A percentile compares a stretch with the other conserved stretches of the same genome.
phyloP scores from a whole-genome alignment of 2,888 invertebrate genomes.

The Baronia brevicornis region DNA sequence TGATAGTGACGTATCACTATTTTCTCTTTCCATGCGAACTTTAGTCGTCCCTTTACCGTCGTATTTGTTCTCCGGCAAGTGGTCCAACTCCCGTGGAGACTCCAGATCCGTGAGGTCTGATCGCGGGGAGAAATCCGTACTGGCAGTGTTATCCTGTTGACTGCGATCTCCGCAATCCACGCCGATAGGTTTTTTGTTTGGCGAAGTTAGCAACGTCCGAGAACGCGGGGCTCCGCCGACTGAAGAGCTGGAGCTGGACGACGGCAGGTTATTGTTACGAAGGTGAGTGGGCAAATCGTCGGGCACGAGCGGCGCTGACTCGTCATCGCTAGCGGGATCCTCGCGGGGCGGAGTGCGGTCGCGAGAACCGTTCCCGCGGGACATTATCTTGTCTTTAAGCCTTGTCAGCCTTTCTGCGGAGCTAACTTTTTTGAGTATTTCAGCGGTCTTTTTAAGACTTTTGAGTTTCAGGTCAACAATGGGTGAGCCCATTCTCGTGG shows the following conservation, averaged over 20 bases:
- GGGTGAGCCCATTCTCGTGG: slow-evolving; percentile 39
- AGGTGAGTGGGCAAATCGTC: slow-evolving; percentile 8
- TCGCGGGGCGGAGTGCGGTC: slow-evolving; percentile 53
- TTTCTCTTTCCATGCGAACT: slow-evolving; percentile 24
- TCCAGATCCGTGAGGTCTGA: slow-evolving; percentile 59
- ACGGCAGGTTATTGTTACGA: slow-evolving; percentile 14
- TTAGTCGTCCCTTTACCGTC: slow-evolving; percentile 19
- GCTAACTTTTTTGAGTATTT: slow-evolving; percentile 52
- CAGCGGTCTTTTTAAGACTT: slow-evolving; percentile 49
- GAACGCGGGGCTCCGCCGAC: slow-evolving; percentile 23
- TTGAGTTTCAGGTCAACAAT: slow-evolving; percentile 46
- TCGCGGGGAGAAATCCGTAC: slow-evolving; percentile 54
- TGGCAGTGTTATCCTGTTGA: slow-evolving; percentile 30
- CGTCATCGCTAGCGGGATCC: slow-evolving; percentile 77
- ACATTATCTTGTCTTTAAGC: slow-evolving; percentile 54
- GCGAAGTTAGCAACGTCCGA: slow-evolving; percentile 17
- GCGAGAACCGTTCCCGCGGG: slow-evolving; percentile 46
- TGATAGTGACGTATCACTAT: slow-evolving; percentile 44
- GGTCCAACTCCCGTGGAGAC: slow-evolving; percentile 48
- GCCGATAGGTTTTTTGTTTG: slow-evolving; percentile 22
- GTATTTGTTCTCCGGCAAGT: slow-evolving; percentile 43
- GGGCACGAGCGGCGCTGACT: slow-evolving; percentile 78
- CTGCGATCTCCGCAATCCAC: slow-evolving; percentile 33
- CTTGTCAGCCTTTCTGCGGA: slow-evolving; percentile 57
- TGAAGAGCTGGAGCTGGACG: slow-evolving; percentile 20